Conservation (phyloP, 2,113 vertebrate genomes). For the Rhadina sibilatrix region DNA sequence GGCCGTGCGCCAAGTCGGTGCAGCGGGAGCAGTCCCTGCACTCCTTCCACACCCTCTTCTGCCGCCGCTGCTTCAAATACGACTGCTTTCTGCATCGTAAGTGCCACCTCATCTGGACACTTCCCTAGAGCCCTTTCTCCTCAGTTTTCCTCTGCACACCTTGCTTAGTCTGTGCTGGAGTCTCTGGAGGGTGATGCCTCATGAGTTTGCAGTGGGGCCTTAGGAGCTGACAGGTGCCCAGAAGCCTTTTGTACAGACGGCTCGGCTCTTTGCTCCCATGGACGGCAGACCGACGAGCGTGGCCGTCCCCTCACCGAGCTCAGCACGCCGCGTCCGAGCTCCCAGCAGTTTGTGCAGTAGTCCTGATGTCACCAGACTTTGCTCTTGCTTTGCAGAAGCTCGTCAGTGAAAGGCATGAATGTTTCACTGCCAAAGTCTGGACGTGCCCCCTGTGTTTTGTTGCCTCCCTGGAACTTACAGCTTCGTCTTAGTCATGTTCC, state of each 20-base stretch:
- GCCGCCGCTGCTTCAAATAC: constrained; percentile 97
- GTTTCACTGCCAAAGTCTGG: constrained; percentile 19
- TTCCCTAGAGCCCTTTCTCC: constrained; percentile 23
- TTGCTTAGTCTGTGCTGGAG: neutral
- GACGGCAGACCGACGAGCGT: neutral
- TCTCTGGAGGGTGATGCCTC: neutral
- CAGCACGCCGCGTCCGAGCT: neutral
- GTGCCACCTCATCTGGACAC: constrained; percentile 2
- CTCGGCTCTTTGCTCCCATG: neutral
- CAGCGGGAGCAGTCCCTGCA: constrained; percentile 95
- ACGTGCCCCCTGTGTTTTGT: constrained; percentile 36
- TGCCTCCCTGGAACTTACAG: constrained; percentile 25
- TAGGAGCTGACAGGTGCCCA: neutral
- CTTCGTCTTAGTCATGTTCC: constrained; percentile 28
- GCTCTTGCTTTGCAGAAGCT: constrained; percentile 43
- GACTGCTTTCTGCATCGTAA: constrained; percentile 99
- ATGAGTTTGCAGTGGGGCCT: neutral
- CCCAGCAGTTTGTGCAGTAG: neutral
- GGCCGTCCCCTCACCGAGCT: neutral
- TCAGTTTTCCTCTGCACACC: neutral
- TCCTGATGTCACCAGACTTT: neutral
- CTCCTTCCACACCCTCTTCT: constrained; percentile 98
- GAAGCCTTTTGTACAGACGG: neutral
- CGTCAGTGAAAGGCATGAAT: constrained; percentile 30
- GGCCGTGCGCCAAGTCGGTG: constrained; percentile 92